Evolutionary conservation across 2,888 invertebrate genomes (phyloP), one percentile per base, ranked within the genome.

Genomic region (Stegophylla sp.): DNA sequence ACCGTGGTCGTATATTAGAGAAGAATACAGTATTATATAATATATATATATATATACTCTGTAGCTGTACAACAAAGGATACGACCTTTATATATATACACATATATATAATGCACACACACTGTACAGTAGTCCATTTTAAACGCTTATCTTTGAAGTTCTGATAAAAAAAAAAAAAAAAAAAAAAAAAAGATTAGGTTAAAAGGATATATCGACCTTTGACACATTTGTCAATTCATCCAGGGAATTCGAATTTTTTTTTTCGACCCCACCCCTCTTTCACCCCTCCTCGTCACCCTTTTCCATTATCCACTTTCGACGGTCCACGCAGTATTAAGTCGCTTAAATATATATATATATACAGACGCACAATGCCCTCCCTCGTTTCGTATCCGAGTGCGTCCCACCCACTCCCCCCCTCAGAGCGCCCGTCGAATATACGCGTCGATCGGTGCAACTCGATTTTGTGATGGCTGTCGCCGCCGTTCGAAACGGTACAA

Each of bases 161-260:
- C 48, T 20, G 61, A 10, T n/a, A n/a, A n/a, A n/a, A n/a, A n/a
- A n/a, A n/a, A n/a, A n/a, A n/a, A n/a, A n/a, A n/a, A n/a, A n/a
- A n/a, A 56, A 63, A 63, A 28, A 28, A 72, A 45, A 74, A 63
- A 63, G 74, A 74, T 73, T 73, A 74, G 28, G 48, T 51, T 51
- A 48, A 63, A 20, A 75, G 48, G 34, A 75, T 63, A 63, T 23
- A 75, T 51, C 48, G 74, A 63, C 63, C 48, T 61, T 51, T 63
- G 51, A n/a, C 63, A 74, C 63, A 63, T 74, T 74, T 74, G 74
- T 74, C 74, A 63, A 74, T 74, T 63, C 74, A 20, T 34, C 12
- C 61, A 48, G 48, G 74, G 63, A 74, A 74, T 74, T 74, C 74
- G 74, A 63, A 63, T 72, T 72, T 43, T 71, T n/a, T 20, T 72